Evolutionary conservation across 2,113 vertebrate genomes (phyloP).

Genomic region (Callaeas wilsoni): DNA sequence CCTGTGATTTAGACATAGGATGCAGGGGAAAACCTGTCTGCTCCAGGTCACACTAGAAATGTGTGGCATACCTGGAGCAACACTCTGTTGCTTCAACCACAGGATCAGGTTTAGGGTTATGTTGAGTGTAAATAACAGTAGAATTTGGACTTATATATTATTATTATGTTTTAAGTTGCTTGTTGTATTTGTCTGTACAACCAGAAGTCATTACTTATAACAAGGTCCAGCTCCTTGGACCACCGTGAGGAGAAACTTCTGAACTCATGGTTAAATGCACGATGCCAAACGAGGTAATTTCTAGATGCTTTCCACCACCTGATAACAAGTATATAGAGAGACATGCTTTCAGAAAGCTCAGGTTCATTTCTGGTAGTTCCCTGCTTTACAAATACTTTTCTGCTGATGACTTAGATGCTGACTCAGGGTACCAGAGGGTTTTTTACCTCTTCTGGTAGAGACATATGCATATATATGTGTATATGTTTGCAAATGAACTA

Average conservation of each 20-base stretch:
- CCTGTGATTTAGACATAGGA: accelerated
- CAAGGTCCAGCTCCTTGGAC: background rate
- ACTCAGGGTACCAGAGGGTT: background rate
- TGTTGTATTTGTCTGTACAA: background rate
- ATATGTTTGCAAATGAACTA: background rate
- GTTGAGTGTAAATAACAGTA: background rate
- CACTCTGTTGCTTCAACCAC: background rate
- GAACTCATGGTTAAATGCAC: background rate
- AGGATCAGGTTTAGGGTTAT: background rate
- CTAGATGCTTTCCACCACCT: background rate
- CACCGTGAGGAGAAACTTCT: background rate
- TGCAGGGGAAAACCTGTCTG: background rate
- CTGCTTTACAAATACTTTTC: background rate
- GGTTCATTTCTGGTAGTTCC: background rate
- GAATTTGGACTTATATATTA: background rate
- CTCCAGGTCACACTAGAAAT: background rate
- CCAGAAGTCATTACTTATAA: background rate
- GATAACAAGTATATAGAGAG: background rate
- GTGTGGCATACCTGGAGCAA: background rate
- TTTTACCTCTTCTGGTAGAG: background rate
- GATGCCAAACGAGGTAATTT: background rate
- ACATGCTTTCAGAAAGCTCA: background rate
- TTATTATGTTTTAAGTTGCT: background rate
- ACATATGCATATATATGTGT: background rate
- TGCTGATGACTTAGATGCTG: background rate